Evolutionary conservation across 2,888 invertebrate species (phyloP), one percentile per base, ranked within the genome.

Genomic region (Harpalus rufipes): DNA sequence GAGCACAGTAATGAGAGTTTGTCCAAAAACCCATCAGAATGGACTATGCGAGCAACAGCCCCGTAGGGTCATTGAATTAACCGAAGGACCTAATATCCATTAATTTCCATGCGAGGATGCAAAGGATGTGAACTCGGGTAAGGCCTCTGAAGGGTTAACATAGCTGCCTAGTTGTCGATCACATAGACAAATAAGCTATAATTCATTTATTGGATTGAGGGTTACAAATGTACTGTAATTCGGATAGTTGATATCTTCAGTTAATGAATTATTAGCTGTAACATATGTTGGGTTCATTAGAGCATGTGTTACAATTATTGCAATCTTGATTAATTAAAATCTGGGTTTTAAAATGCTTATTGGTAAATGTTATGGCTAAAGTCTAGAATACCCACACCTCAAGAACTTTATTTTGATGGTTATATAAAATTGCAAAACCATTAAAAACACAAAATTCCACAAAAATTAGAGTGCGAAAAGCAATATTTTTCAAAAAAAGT

Each of bases 21-120:
- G 65, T 63, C 63, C 63, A 81, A 81, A 65, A 81, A 81, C 63
- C 44, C 65, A 81, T 81, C 65, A 81, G 18, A 51, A 44, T 21
- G 39, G 65, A 21, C 41, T 18, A 44, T 63, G 44, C 44, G 10
- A 12, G 4, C 44, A 51, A 0, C 44, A 12, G 44, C 44, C 10
- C 1, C 44, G 10, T 51, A 10, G 44, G 81, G 81, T 81, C 81
- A 81, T 81, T 81, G 81, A 81, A 81, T 81, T 81, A 81, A 63
- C 81, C 51, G 81, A 65, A 65, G 65, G 81, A 65, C 59, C 81
- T 81, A 81, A 80, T 80, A 80, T 80, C 80, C 80, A 81, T 81
- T 81, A 81, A 81, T 81, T 81, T 81, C 81, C 41, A 80, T 80
- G 51, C 51, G 44, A 14, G 25, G 14, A 63, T 51, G 81, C 63